Percentiles rank a stretch among this genome's conserved stretches.
Conservation (phyloP, 2,888 invertebrate species). For the Corbicula japonica region DNA sequence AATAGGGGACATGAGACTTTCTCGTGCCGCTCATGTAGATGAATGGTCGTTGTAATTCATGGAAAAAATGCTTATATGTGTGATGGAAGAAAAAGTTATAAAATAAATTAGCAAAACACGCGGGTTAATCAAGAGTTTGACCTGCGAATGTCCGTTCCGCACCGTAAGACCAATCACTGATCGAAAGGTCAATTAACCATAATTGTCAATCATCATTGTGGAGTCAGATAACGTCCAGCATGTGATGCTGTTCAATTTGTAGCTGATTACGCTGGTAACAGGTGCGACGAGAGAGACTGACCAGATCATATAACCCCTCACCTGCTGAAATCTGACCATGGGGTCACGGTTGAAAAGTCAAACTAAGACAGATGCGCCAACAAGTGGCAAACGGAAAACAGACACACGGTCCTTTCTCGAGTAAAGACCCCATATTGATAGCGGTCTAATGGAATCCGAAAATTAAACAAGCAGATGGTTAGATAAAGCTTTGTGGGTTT, state of each 20-base stretch:
- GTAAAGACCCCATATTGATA: no score
- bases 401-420: no score
- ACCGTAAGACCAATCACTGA: constrained; percentile 5
- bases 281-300: constrained; percentile 31
- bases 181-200: constrained; percentile 27
- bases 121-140: not conserved
- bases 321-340: constrained; percentile 37
- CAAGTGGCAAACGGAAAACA: constrained; percentile 21
- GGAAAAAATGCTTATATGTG: no score
- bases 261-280: constrained; percentile 36
- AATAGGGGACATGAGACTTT: no score
- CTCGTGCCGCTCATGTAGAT: no score
- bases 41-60: no score
- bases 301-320: constrained; percentile 7
- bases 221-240: constrained; percentile 16
- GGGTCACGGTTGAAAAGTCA: constrained; percentile 28
- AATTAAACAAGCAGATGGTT: no score
- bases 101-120: no score
- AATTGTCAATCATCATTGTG: constrained; percentile 33
- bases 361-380: constrained; percentile 32
- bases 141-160: constrained; percentile 5
- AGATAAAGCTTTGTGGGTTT: no score
- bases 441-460: no score
- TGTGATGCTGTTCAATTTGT: constrained; percentile 25
- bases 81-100: no score